Base-by-base conservation (phyloP, 2,797 vertebrate species). In the Erethizon dorsatum region DNA sequence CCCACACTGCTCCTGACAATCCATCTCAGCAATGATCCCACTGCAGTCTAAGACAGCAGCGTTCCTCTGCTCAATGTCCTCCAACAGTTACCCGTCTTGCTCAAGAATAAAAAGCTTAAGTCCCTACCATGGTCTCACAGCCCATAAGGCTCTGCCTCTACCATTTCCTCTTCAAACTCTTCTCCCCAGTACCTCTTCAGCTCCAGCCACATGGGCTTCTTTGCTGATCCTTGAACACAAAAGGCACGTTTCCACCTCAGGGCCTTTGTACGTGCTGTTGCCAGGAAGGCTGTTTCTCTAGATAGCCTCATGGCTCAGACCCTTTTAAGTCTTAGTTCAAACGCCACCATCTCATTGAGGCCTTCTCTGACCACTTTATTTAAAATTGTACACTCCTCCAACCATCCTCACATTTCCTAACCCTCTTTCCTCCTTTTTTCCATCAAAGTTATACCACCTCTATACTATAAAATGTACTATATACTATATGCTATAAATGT, bases 191-290 rank as follows among this genome's bases (percentile, higher is more conserved):
- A 15, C 47, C 37, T 52, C 41, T n/a, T 94, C 56, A 69, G 83
- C 22, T 95, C 17, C 47, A 63, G 86, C 13, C 33, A 65, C 8
- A 52, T 3, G 7, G 24, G 20, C 41, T 20, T 88, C 69, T 79
- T 52, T 91, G 57, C 47, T 95, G 91, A 88, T 47, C 75, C 47
- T 31, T 61, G 56, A 83, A 95, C 45, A 97, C 17, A 87, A 83
- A 0, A 85, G 41, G 45, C 31, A 65, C 65, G 20, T 75, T 45
- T 94, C 88, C 6, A 79, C 37, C 61, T 12, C 78, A 85, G n/a
- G 73, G 24, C 71, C 73, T 95, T 83, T 83, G 41, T 22, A 89
- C 1, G 0, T 15, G 41, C 33, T 59, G 1, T 84, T 78, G 77
- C 24, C 28, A 88, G 84, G 45, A 83, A 82, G 54, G 57, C 26